Base-by-base conservation (phyloP, 2,888 invertebrate genomes). In the Spialia ferax region DNA sequence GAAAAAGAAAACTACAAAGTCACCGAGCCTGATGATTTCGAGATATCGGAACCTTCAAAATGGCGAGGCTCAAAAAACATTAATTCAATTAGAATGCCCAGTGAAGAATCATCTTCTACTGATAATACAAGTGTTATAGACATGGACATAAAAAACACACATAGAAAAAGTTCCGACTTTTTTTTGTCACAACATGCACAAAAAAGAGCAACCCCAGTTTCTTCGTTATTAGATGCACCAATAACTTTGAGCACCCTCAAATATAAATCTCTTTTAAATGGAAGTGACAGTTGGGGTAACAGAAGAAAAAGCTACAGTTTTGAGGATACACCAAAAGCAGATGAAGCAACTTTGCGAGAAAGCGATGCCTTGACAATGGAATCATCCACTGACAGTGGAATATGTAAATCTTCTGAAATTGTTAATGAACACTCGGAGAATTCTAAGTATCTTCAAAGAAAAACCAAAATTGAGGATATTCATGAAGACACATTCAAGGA, bases 231-330 rank as follows among this genome's bases (percentile, higher is more conserved):
- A 69, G 91, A 92, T 70, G 79, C 85, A 22, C 91, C 93, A 7
- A 81, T 82, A 59, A 77, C 85, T 52, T 76, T 93, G 42, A 93
- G 91, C 72, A 92, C 91, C 56, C 81, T 92, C 26, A 89, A 92
- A 81, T 89, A 89, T 76, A 87, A 91, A 87, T 83, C 92, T 60
- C 81, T 93, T 66, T 79, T 93, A 68, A 93, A 90, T 72, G 84
- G 81, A 50, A 89, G 82, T 71, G 89, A 84, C 63, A 95, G 96
- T 76, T 97, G 97, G 96, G 96, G 96, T 78, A 94, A 95, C 70
- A 92, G 97, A 73, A 93, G 97, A 73, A 97, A 97, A 85, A 97
- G 97, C 18, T 97, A 97, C 79, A 97, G 97, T 68, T 97, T 97
- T 78, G 93, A 93, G 83, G 91, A 92, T 64, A 88, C 92, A 1